phyloP scores from a whole-genome alignment of 2,888 invertebrate genomes.

The Drosophila emarginata region DNA sequence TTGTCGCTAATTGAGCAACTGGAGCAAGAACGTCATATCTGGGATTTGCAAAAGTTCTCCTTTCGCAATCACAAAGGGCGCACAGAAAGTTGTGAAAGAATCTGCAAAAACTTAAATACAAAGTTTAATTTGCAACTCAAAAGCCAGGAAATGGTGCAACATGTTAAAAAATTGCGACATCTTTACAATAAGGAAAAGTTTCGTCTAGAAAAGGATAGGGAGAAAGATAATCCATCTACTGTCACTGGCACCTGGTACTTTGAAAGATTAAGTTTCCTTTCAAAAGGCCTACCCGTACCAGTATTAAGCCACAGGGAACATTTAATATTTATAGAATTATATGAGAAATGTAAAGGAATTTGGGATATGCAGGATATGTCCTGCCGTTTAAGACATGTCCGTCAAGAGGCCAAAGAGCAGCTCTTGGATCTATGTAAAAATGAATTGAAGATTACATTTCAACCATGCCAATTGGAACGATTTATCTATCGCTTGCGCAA shows the following conservation, averaged over 20 bases:
- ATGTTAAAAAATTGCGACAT: slow-evolving; percentile 24
- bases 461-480: slow-evolving; percentile 31
- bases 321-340: slow-evolving; percentile 43
- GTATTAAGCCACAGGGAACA: slow-evolving; percentile 33
- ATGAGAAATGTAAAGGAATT: slow-evolving; percentile 21
- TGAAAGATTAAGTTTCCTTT: slow-evolving; percentile 26
- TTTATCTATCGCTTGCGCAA: slow-evolving; percentile 26
- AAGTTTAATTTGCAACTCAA: slow-evolving; percentile 26
- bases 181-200: slow-evolving; percentile 24
- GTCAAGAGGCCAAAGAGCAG: slow-evolving; percentile 29
- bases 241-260: slow-evolving; percentile 27
- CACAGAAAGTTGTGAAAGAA: slow-evolving; percentile 17
- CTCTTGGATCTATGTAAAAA: slow-evolving; percentile 38
- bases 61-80: slow-evolving; percentile 36
- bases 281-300: slow-evolving; percentile 25
- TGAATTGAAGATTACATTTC: slow-evolving; percentile 29
- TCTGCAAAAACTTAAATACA: slow-evolving; percentile 26
- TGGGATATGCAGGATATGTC: slow-evolving; percentile 48
- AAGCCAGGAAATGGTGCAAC: slow-evolving; percentile 15
- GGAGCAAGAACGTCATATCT: slow-evolving; percentile 26
- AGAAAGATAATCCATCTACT: not conserved
- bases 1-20: slow-evolving; percentile 36
- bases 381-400: slow-evolving; percentile 39
- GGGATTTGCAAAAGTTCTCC: slow-evolving; percentile 31
- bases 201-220: slow-evolving; percentile 9